Base-by-base conservation (phyloP, 2,797 vertebrate species). In the Chrosomus eos region DNA sequence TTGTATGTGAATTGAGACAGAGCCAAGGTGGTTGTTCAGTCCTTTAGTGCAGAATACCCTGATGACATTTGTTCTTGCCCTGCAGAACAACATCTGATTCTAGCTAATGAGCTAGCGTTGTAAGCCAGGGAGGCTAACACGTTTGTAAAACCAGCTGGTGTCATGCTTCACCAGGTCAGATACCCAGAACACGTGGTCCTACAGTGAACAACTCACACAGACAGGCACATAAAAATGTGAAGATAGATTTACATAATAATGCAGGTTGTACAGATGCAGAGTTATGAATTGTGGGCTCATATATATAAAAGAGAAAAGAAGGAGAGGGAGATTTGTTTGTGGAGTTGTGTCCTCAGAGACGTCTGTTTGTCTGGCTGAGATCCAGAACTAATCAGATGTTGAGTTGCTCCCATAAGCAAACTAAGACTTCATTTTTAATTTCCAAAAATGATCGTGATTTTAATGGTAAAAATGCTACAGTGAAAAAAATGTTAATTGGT, bases 31-130 rank as follows among this genome's bases (percentile, higher is more conserved):
- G 55, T 83, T 76, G 72, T 67, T 77, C 72, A 36, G 75, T 77
- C 72, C 26, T 77, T 83, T 33, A 80, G 48, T 26, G 60, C 62
- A 76, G 62, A 55, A 83, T 68, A 70, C 82, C 81, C 72, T 40
- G 33, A 83, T 75, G 60, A 83, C 81, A 74, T 60, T 81, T 67
- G 72, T 67, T 76, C 77, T 73, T 87, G 86, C 78, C 83, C 86
- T 55, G 28, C 73, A 76, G 81, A 87, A 80, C 14, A 85, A 85
- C 80, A 79, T 81, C 80, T 85, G 86, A 87, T 60, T 81, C 36
- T 5, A 28, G 33, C 66, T 78, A 85, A 87, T 81, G 79, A 84
- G 83, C 83, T 73, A 48, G 67, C 33, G 10, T 40, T 36, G 70
- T 58, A 33, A 78, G 26, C 68, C 58, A 74, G 58, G 45, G 74